A percentile compares a stretch with the other conserved stretches of the same genome.
These are phyloP conservation scores for Phocoena sinus DNA, from an alignment of 2,113 vertebrate genomes.

Conservation along the genomic window DNA sequence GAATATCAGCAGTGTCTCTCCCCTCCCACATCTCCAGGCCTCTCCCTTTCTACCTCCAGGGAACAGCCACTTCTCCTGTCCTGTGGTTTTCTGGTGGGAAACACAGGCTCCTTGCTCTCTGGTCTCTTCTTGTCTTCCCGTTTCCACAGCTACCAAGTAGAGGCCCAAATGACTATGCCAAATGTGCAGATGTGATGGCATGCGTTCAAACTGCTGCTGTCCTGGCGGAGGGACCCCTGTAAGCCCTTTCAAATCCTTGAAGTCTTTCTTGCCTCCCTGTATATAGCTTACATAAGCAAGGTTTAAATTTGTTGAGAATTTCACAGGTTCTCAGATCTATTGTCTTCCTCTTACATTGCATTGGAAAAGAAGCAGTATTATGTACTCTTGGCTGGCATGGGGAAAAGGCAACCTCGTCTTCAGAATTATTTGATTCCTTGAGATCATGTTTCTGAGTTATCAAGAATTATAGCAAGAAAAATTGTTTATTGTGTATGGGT, in stretches of 20 bases:
- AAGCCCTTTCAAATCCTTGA: neutral
- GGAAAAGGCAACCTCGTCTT: neutral
- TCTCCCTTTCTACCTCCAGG: neutral
- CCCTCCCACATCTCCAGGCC: neutral
- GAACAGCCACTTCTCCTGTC: neutral
- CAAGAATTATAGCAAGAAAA: neutral
- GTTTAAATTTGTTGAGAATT: slow-evolving; percentile 41
- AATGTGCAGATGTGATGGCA: neutral
- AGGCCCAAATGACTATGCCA: neutral
- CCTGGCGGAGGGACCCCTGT: neutral
- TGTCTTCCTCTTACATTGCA: neutral
- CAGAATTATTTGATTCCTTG: neutral
- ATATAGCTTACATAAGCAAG: slow-evolving; percentile 38
- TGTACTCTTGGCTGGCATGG: neutral
- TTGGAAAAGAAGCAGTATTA: neutral
- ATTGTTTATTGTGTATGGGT: neutral
- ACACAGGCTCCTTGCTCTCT: neutral
- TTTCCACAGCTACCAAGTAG: neutral
- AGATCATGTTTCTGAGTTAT: slow-evolving; percentile 16
- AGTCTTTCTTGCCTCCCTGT: neutral
- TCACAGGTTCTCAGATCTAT: slow-evolving; percentile 28
- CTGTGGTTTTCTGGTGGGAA: slow-evolving; percentile 3
- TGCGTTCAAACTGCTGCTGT: neutral
- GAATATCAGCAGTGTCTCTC: neutral
- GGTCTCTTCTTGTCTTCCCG: neutral